Evolutionary conservation across 2,888 invertebrate species (phyloP), one percentile per base, ranked within the genome.

Genomic region (Loripinus fragilis): DNA sequence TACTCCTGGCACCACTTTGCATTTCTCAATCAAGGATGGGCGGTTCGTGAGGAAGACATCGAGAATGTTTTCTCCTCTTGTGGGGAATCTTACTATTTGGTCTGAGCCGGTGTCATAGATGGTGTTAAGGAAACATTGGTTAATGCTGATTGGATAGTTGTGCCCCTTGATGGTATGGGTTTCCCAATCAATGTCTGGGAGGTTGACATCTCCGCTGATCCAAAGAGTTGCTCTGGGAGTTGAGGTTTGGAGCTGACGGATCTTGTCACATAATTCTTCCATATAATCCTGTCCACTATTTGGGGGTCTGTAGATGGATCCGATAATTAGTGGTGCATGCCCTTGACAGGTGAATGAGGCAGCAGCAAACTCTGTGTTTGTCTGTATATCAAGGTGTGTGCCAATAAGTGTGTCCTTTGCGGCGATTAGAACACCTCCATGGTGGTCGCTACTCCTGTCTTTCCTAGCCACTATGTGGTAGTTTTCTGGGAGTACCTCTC

Each of bases 371-470:
- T 76, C 71, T 38, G 50, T n/a, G 30, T 45, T 50, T 12, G 73
- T 77, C 33, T 60, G 41, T 50, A 69, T 68, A 48, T 45, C 42
- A 17, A 77, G 17, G 8, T 73, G 28, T n/a, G 20, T 50, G n/a
- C 65, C 77, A 15, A 8, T 15, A 3, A 73, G 42, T 52, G 23
- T 23, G 28, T 38, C 64, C 38, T 73, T 68, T n/a, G 73, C 69
- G 15, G 45, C 60, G 20, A 77, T 69, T 7, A 60, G 33, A 17
- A 76, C 68, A 33, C 42, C 76, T 30, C 72, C 76, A 67, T 76
- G 72, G 28, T 67, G 71, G 66, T 73, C 66, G 2, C 45, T 23
- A 10, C 28, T 1, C 20, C 73, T 28, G 41, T 77, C 68, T 33
- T 41, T 68, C 12, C 77, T 55, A 5, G 73, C 68, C 7, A 73